These are phyloP conservation scores for Fragum whitleyi DNA, from an alignment of 2,888 invertebrate genomes.

Conservation along the genomic window DNA sequence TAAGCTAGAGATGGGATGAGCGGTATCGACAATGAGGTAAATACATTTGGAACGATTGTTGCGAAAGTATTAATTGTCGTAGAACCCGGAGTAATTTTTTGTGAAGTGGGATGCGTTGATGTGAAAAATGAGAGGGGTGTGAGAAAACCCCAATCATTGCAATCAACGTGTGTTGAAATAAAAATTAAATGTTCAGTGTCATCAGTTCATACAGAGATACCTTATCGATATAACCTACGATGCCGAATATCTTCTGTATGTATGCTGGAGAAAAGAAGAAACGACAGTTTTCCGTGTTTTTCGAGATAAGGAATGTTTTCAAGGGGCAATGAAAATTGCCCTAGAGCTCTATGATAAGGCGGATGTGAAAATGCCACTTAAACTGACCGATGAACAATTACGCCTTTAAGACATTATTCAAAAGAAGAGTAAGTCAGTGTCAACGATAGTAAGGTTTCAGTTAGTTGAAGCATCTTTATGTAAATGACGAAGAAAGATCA, in stretches of 20 bases:
- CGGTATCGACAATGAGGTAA: slow-evolving; percentile 47
- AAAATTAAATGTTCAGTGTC: slow-evolving; percentile 34
- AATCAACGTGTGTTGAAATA: slow-evolving; percentile 32
- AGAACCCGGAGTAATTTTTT: slow-evolving; percentile 29
- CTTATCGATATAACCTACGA: slow-evolving; percentile 29
- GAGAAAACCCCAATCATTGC: not conserved
- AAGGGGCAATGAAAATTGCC: slow-evolving; percentile 1
- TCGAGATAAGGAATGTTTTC: not conserved
- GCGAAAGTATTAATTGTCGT: slow-evolving; percentile 44
- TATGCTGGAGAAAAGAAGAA: slow-evolving; percentile 38
- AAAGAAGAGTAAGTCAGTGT: not conserved
- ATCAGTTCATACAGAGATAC: slow-evolving; percentile 23
- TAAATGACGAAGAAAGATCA: not conserved
- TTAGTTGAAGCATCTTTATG: not conserved
- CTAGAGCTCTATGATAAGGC: not conserved
- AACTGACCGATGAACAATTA: not conserved
- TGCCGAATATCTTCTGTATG: slow-evolving; percentile 33
- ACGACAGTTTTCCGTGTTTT: not conserved
- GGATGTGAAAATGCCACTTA: not conserved
- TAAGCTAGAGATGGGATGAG: slow-evolving; percentile 22
- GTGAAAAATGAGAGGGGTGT: slow-evolving; percentile 19
- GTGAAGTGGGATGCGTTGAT: slow-evolving; percentile 48
- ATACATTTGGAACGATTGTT: slow-evolving; percentile 50
- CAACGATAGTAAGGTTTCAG: not conserved
- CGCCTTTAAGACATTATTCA: not conserved